These are phyloP conservation scores for Casuarius casuarius DNA, from an alignment of 2,113 vertebrate genomes.

Conservation along the genomic window DNA sequence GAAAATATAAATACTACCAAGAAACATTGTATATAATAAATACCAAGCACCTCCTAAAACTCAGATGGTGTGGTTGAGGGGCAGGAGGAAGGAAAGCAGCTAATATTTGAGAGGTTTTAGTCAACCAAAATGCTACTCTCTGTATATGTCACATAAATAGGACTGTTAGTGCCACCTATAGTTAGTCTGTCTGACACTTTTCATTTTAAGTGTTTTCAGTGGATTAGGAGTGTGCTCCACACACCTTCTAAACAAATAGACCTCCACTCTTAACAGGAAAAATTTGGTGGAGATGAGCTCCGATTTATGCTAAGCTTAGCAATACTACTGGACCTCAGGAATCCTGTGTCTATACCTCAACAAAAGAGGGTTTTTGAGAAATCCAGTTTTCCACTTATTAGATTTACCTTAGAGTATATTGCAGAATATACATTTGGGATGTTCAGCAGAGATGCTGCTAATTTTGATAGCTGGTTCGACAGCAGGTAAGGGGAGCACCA, in stretches of 20 bases:
- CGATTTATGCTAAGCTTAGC: neutral
- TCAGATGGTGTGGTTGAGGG: neutral
- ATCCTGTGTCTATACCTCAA: too few relatives aligned
- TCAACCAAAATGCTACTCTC: neutral
- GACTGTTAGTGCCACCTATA: conserved; percentile 49
- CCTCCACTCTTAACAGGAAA: neutral
- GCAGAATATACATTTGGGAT: neutral
- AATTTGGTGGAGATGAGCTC: neutral
- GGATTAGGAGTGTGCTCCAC: neutral
- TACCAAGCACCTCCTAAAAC: neutral
- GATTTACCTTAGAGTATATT: too few relatives aligned
- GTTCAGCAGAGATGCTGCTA: neutral
- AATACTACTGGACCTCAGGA: neutral
- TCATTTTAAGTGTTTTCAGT: neutral
- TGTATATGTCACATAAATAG: neutral
- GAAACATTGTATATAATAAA: neutral
- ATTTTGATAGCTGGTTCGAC: neutral
- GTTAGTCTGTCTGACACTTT: neutral
- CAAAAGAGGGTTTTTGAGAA: too few relatives aligned
- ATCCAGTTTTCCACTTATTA: too few relatives aligned
- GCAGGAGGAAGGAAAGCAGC: neutral
- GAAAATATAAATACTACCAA: neutral
- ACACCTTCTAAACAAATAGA: neutral
- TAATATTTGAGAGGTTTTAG: neutral
- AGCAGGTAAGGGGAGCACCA: accelerated